Evolutionary conservation across 1,140 invertebrate genomes (phyloP), one percentile per base, ranked within the genome.

Genomic region (Nasonia longicornis): DNA sequence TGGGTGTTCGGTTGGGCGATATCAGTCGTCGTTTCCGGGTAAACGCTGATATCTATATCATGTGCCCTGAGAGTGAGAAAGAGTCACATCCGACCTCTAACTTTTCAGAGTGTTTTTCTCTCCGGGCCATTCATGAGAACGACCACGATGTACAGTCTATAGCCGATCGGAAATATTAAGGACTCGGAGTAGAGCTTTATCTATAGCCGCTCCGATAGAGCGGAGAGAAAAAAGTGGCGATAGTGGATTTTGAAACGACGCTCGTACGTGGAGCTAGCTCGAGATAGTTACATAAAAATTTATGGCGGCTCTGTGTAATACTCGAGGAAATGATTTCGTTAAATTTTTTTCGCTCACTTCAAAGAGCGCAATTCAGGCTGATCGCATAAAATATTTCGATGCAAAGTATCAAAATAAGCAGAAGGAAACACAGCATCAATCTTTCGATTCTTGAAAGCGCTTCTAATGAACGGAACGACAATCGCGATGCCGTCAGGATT

Each of bases 1-100:
- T 84, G 87, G 75, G 71, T 83, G 75, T 76, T 78, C 20, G 67
- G 16, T 29, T 6, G 48, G 58, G 42, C 45, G 83, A 72, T 88
- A 88, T 88, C 87, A 81, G 64, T 58, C 63, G 71, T 48, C 75
- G 85, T 87, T 89, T 89, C 87, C 88, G 86, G 87, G 85, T 88
- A 86, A 86, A 84, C 45, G 70, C 80, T 83, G 86, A 86, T 88
- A 86, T 86, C 85, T 84, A 74, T 87, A 85, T 86, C 87, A 84
- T 84, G 52, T 83, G 82, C 77, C 79, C 74, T 73, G 78, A 66
- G 83, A 14, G 35, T 22, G 71, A n/a, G 42, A 73, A 48, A 80
- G 80, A 26, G 6, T 74, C 79, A 87, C 86, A 86, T 87, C 86
- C 86, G 86, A 87, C 84, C 67, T 83, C 69, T 66, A 81, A 70